Evolutionary conservation across 2,113 vertebrate genomes (phyloP).

Genomic region (Bambusicola thoracicus): DNA sequence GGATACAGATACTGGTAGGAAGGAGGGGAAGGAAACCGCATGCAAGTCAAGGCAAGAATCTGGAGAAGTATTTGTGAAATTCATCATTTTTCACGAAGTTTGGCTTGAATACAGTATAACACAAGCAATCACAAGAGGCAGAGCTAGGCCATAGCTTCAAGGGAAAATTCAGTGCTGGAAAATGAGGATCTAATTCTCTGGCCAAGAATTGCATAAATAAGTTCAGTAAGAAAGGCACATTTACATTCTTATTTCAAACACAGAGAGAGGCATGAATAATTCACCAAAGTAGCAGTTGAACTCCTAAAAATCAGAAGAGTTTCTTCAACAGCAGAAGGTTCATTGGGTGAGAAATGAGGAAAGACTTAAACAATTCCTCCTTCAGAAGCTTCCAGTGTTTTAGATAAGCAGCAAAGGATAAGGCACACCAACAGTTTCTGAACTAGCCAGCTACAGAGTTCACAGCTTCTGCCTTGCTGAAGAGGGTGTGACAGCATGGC

Average conservation of each 20-base stretch:
- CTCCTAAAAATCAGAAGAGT: not conserved
- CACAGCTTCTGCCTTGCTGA: not conserved
- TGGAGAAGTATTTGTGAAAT: constrained; percentile 28
- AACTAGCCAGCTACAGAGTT: not conserved
- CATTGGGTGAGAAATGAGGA: not conserved
- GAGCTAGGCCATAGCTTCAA: not conserved
- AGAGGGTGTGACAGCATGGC: not conserved
- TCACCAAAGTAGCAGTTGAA: not conserved
- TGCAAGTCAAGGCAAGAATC: constrained; percentile 29
- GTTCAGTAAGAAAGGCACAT: not conserved
- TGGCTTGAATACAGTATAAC: not conserved
- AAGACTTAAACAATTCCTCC: not conserved
- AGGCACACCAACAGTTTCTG: not conserved
- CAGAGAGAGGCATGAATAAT: not conserved
- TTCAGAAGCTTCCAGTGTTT: not conserved
- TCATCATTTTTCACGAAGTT: constrained; percentile 6
- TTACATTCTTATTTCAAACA: not conserved
- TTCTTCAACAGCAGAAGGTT: not conserved
- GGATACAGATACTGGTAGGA: not conserved
- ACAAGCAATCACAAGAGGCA: constrained; percentile 14
- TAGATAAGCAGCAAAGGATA: not conserved
- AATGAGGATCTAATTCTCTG: not conserved
- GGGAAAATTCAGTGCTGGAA: not conserved
- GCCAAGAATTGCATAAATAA: not conserved
- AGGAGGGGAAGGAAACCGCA: constrained; percentile 25